phyloP scores from a whole-genome alignment of 92 coral and sea anemone species.

The Siderastrea siderea region DNA sequence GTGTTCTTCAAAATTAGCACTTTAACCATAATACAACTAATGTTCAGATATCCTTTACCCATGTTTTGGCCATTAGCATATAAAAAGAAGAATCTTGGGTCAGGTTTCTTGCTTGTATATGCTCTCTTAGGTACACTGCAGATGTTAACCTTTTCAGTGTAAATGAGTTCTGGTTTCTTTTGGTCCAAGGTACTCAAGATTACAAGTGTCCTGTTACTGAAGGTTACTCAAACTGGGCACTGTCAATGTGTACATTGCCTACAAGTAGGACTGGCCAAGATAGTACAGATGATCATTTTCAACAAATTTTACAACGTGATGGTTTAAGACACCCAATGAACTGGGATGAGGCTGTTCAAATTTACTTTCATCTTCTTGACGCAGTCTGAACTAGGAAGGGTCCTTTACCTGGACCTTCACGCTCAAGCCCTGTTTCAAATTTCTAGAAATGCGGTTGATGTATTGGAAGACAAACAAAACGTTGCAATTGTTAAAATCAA shows the following conservation, averaged over 20 bases:
- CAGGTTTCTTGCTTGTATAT: background rate
- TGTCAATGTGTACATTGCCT: conserved; percentile 34
- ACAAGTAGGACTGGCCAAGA: conserved; percentile 42
- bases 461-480: no score
- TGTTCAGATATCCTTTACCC: background rate
- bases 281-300: conserved; percentile 29
- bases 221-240: conserved; percentile 45
- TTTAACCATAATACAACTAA: no score
- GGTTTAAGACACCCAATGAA: conserved; percentile 46
- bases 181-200: conserved; percentile 42
- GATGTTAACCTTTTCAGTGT: background rate
- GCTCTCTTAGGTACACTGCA: background rate
- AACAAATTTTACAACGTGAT: conserved; percentile 29
- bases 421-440: no score
- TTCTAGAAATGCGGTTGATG: no score
- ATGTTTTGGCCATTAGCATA: no score
- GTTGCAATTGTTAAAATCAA: no score
- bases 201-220: conserved; percentile 49
- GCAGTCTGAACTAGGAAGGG: background rate
- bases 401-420: background rate
- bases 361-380: conserved; percentile 38
- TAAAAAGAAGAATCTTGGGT: no score
- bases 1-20: no score
- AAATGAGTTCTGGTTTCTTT: conserved; percentile 6
- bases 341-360: conserved; percentile 58